Base-by-base conservation (phyloP, 2,113 vertebrate genomes). In the Carassius carassius region DNA sequence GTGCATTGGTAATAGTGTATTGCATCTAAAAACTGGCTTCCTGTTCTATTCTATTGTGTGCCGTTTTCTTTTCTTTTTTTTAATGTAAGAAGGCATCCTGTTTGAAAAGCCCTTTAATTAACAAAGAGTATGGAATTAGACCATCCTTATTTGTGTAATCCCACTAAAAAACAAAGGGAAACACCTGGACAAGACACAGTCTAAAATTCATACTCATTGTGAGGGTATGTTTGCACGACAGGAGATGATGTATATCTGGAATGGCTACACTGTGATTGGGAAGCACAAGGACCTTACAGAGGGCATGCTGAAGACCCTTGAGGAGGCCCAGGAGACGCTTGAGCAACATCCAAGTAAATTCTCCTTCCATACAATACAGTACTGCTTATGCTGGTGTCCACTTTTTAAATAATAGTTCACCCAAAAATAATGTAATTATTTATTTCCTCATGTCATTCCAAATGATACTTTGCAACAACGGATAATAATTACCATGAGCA, bases 241-340 rank as follows among this genome's bases (percentile, higher is more conserved):
- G 98, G 97, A 99, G 91, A 99, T 99, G 97, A 99, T 99, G 98
- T 99, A 99, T 93, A 96, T 99, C 92, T 99, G 97, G 98, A 99
- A 99, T 10, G 98, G 97, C 84, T 99, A 98, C 0, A 96, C 98
- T 54, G 96, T 99, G 88, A 97, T 99, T 82, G 97, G 97, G 80
- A 98, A 98, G 92, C 96, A 97, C 90, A 95, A 92, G 82, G 95
- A 96, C 86, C 92, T 99, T 91, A 99, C 97, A 3, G 97, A 98
- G 69, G 95, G 94, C 85, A 99, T 99, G 94, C 94, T 99, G 88
- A 93, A 96, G 82, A 96, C 96, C 10, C 94, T 99, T 93, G 91
- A 91, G 29, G 94, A 96, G 86, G 96, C 96, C 7, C 97, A 97
- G 93, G 92, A 91, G 83, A 92, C 89, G 78, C 90, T 99, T 69